Conservation (phyloP, 2,113 vertebrate genomes). For the Octodon degus region DNA sequence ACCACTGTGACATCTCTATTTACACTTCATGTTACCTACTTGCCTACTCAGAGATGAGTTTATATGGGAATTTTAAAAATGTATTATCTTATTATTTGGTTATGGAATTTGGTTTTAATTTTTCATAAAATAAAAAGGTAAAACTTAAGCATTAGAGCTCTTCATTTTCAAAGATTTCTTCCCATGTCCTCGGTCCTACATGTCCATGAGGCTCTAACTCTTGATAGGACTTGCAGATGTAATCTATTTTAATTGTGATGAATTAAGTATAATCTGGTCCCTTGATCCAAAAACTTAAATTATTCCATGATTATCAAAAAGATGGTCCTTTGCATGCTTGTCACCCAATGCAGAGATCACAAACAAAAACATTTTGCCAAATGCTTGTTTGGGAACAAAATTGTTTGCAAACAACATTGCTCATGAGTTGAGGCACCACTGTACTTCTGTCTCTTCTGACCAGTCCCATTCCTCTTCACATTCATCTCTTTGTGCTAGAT, state of each 20-base stretch:
- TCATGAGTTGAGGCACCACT: neutral
- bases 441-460: neutral
- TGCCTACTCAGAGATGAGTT: neutral
- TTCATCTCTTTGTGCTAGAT: neutral
- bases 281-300: neutral
- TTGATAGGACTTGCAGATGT: neutral
- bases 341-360: neutral
- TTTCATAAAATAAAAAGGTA: neutral
- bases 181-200: neutral
- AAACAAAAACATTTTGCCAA: neutral
- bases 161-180: conserved; percentile 15
- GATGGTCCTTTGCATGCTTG: neutral
- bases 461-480: neutral
- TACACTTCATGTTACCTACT: neutral
- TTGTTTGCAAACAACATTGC: neutral
- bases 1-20: neutral
- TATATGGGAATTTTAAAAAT: neutral
- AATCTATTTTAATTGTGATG: neutral
- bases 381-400: neutral
- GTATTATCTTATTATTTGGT: neutral
- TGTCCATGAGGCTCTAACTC: neutral
- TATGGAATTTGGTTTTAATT: neutral
- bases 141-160: neutral
- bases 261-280: neutral
- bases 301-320: neutral